Percentiles rank a stretch among this genome's conserved stretches.
Evolutionary conservation across 2,888 invertebrate species (phyloP).

Genomic region (Brachyptera risi): DNA sequence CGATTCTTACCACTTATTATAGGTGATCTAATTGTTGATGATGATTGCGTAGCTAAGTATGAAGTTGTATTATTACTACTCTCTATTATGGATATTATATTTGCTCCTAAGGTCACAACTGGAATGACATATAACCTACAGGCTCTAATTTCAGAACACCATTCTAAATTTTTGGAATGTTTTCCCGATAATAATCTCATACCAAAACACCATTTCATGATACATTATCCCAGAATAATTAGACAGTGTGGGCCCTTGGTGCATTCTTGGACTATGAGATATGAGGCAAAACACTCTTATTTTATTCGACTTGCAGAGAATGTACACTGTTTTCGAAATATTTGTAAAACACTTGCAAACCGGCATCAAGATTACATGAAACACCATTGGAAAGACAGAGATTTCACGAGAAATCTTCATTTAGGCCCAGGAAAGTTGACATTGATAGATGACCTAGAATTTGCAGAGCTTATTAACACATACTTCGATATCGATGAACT

Average conservation of each 20-base stretch:
- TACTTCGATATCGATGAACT: background rate
- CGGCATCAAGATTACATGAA: conserved; percentile 28
- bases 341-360: conserved; percentile 21
- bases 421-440: too few species aligned
- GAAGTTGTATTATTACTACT: conserved; percentile 27
- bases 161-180: background rate
- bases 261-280: conserved; percentile 29
- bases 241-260: conserved; percentile 25
- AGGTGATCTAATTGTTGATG: conserved; percentile 20
- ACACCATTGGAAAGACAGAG: conserved; percentile 11
- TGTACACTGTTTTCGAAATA: conserved; percentile 28
- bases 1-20: conserved; percentile 26
- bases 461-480: background rate
- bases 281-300: conserved; percentile 27
- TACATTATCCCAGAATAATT: conserved; percentile 27
- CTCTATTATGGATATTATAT: conserved; percentile 30
- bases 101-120: conserved; percentile 26
- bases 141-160: background rate
- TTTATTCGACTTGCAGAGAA: conserved; percentile 25
- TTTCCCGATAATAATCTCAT: conserved; percentile 4
- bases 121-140: conserved; percentile 22
- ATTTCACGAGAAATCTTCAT: too few species aligned
- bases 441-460: background rate
- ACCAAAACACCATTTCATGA: conserved; percentile 31
- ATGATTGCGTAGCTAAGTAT: conserved; percentile 20